Evolutionary conservation across 2,888 invertebrate species (phyloP).

Genomic region (Gnatocerus cornutus): DNA sequence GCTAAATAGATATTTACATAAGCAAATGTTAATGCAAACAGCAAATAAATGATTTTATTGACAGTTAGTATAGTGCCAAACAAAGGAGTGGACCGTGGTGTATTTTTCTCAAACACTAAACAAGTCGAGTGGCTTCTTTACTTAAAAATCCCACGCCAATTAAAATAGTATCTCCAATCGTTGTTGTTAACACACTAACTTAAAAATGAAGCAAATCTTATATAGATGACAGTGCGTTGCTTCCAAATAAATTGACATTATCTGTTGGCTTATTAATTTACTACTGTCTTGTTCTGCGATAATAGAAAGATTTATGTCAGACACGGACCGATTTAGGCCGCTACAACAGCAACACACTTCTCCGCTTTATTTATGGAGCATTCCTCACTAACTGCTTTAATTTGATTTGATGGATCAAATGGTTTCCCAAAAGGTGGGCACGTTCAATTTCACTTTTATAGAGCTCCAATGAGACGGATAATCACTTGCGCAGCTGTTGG

Average conservation of each 20-base stretch:
- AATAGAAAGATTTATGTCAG: conserved; percentile 53
- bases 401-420: conserved; percentile 39
- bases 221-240: conserved; percentile 26
- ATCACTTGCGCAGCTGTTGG: conserved; percentile 36
- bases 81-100: conserved; percentile 37
- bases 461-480: conserved; percentile 34
- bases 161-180: conserved; percentile 54
- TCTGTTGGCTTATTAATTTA: conserved; percentile 55
- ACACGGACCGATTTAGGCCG: conserved; percentile 49
- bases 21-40: conserved; percentile 45
- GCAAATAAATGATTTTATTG: conserved; percentile 48
- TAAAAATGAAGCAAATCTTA: conserved; percentile 42
- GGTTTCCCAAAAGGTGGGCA: conserved; percentile 30
- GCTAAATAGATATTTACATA: conserved; percentile 38
- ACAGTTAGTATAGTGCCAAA: conserved; percentile 33
- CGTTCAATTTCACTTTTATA: conserved; percentile 37
- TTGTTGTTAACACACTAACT: conserved; percentile 47
- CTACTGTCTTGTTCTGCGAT: conserved; percentile 52
- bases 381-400: conserved; percentile 37
- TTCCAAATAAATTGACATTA: conserved; percentile 47
- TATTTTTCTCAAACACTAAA: conserved; percentile 47
- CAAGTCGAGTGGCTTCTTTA: conserved; percentile 47
- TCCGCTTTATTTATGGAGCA: conserved; percentile 45
- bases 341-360: conserved; percentile 35
- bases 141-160: conserved; percentile 56